These are phyloP conservation scores for Aromia moschata DNA, from an alignment of 2,888 invertebrate species.

Conservation along the genomic window DNA sequence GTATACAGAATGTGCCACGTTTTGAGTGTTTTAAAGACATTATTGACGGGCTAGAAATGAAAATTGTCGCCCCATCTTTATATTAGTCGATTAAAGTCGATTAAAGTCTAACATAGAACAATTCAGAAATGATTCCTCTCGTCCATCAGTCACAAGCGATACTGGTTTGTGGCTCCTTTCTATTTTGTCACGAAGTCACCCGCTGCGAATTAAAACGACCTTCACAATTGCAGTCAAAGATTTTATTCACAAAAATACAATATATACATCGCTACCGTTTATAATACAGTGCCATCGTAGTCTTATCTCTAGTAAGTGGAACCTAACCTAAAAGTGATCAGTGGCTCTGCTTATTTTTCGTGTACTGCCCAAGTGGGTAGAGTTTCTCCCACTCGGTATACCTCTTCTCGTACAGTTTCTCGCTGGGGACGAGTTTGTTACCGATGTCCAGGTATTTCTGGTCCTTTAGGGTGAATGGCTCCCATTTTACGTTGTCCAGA, in stretches of 20 bases:
- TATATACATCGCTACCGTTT: slow-evolving; percentile 11
- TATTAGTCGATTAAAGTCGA: too few relatives aligned
- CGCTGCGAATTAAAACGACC: too few relatives aligned
- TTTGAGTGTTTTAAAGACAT: too few relatives aligned
- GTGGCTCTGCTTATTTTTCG: slow-evolving; percentile 32
- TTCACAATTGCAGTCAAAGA: neutral
- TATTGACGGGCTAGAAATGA: too few relatives aligned
- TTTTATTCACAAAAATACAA: slow-evolving; percentile 21
- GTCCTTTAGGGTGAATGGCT: slow-evolving; percentile 54
- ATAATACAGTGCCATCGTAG: slow-evolving; percentile 1
- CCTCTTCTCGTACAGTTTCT: slow-evolving; percentile 58
- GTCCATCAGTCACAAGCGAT: too few relatives aligned
- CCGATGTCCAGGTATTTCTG: slow-evolving; percentile 62
- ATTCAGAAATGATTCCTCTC: too few relatives aligned
- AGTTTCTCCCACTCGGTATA: slow-evolving; percentile 61
- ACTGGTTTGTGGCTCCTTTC: too few relatives aligned
- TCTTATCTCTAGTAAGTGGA: slow-evolving; percentile 19
- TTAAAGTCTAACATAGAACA: too few relatives aligned
- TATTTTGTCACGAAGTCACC: too few relatives aligned
- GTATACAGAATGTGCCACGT: too few relatives aligned
- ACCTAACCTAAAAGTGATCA: neutral
- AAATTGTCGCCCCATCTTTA: too few relatives aligned
- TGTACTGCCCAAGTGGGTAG: slow-evolving; percentile 55
- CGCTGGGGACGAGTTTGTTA: slow-evolving; percentile 56
- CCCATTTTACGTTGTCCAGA: slow-evolving; percentile 60